Evolutionary conservation across 2,888 invertebrate genomes (phyloP), one percentile per base, ranked within the genome.

Genomic region (Cancer borealis): DNA sequence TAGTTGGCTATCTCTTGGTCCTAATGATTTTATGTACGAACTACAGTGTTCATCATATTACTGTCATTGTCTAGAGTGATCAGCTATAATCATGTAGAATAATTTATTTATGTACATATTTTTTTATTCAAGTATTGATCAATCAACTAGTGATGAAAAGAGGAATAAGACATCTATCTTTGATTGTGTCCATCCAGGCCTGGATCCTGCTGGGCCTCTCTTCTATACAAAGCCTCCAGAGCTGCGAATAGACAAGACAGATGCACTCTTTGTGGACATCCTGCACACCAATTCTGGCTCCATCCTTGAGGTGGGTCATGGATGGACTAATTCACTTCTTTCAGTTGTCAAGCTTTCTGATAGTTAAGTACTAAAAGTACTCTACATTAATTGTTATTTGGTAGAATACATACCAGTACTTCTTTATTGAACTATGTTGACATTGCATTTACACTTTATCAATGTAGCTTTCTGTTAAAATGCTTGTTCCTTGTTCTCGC

Each of bases 201-300:
- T 93, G 39, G 93, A 93, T 47, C 93, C 93, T 1, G 93, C 93
- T 0, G 93, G 93, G 14, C 93, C 93, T 14, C 39, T 92, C 47
- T 93, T 93, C 88, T 93, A 93, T 66, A n/a, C 39, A 10, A 39
- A 88, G 92, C 47, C 91, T 21, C 5, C 88, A 21, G 92, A 93
- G 26, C 60, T 30, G 2, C 91, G 93, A 17, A 66, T 93, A 12
- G 92, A 93, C 93, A 88, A 60, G 66, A 88, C 93, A 3, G 93
- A 93, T 54, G 93, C 93, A 6, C 30, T 1, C 14, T 93, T 91
- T 30, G 93, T 93, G 17, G 93, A 93, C 66, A 60, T 93, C 26
- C 10, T 93, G 46, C 93, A 93, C 45, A 88, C 93, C 88, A 93
- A 93, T 87, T 30, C 54, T 46, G 93, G 93, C 17, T 92, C 93